Percentiles rank a stretch among this genome's conserved stretches.
Conservation (phyloP, 2,888 invertebrate species). For the Anorthoa munda region DNA sequence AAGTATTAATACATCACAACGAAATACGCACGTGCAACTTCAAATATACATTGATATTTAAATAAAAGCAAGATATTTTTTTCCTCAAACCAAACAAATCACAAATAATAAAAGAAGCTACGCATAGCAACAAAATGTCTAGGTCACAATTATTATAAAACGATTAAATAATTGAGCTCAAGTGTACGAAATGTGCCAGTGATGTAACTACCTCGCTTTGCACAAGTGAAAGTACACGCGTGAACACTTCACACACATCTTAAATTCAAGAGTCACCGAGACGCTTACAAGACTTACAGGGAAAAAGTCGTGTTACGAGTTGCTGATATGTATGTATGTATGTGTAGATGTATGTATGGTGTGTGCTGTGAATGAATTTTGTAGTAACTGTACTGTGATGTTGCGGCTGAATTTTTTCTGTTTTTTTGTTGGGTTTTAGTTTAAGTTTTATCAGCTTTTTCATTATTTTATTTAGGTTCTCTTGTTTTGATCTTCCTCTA, state of each 20-base stretch:
- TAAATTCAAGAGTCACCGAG: conserved; percentile 54
- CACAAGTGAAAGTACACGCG: conserved; percentile 76
- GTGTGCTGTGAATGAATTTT: conserved; percentile 53
- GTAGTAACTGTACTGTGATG: conserved; percentile 29
- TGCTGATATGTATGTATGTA: conserved; percentile 29
- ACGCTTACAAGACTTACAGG: conserved; percentile 51
- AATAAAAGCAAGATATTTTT: not conserved
- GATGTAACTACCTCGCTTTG: conserved; percentile 74
- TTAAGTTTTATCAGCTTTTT: not conserved
- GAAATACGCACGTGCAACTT: not conserved
- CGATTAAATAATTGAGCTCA: conserved; percentile 82
- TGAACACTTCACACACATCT: conserved; percentile 63
- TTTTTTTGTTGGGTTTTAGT: conserved; percentile 6
- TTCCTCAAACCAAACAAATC: not conserved
- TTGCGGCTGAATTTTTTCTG: too few species aligned
- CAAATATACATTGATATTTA: not conserved
- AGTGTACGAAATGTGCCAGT: conserved; percentile 74
- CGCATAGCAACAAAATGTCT: conserved; percentile 69
- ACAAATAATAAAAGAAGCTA: conserved; percentile 49
- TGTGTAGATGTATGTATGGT: conserved; percentile 29
- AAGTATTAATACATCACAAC: not conserved
- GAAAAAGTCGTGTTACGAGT: conserved; percentile 64
- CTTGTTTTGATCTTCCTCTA: too few species aligned
- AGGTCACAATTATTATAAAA: conserved; percentile 82
- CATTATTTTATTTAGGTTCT: not conserved